phyloP scores from a whole-genome alignment of 1,140 invertebrate genomes.

The Drosophila busckii region DNA sequence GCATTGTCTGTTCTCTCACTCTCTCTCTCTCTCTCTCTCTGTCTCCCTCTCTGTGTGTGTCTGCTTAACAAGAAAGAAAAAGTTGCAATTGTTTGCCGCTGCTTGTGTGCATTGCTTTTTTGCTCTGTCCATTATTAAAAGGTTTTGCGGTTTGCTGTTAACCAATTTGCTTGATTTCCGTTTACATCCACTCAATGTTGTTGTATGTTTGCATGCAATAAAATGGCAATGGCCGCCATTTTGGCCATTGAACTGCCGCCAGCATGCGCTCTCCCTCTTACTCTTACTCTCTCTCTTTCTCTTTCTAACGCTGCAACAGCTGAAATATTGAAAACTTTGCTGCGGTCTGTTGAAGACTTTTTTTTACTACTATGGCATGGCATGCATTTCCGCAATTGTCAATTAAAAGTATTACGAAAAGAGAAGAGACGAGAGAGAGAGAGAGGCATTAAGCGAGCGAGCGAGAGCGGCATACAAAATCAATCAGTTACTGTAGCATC shows the following conservation, averaged over 20 bases:
- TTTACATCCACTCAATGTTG: conserved; percentile 18
- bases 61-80: too few species aligned
- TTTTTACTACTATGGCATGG: conserved; percentile 36
- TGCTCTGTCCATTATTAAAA: conserved; percentile 61
- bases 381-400: conserved; percentile 71
- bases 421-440: not conserved
- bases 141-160: conserved; percentile 68
- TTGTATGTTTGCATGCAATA: conserved; percentile 11
- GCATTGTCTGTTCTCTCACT: not conserved
- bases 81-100: too few species aligned
- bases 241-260: conserved; percentile 43
- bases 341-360: conserved; percentile 43
- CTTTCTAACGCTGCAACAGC: conserved; percentile 3
- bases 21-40: not conserved
- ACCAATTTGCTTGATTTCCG: conserved; percentile 64
- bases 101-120: not conserved
- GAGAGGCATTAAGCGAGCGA: conserved; percentile 2
- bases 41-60: not conserved
- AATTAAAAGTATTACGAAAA: conserved; percentile 67
- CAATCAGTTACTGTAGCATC: conserved; percentile 54
- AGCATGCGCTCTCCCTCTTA: not conserved
- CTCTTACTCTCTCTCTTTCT: conserved; percentile 8
- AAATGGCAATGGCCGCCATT: conserved; percentile 44
- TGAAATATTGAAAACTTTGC: conserved; percentile 66
- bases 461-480: conserved; percentile 60